These are phyloP conservation scores for Umimayanthus chanpuru DNA, from an alignment of 92 coral and sea anemone genomes.

Conservation along the genomic window DNA sequence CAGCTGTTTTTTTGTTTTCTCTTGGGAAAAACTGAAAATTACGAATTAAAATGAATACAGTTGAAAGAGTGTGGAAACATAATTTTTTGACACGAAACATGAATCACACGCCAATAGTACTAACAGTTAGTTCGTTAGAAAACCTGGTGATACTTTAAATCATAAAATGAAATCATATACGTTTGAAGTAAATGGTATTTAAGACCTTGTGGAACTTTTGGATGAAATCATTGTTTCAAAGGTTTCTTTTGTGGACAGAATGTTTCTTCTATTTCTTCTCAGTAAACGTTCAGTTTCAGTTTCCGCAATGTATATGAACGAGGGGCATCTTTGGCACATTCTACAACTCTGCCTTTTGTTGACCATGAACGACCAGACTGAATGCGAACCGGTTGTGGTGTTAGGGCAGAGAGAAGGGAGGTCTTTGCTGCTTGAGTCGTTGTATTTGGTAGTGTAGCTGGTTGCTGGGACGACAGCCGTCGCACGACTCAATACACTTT, in stretches of 20 bases:
- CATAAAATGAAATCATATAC: too few relatives aligned
- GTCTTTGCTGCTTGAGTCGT: constrained; percentile 35
- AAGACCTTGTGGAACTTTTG: too few relatives aligned
- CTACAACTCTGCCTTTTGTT: constrained; percentile 13
- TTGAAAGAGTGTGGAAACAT: too few relatives aligned
- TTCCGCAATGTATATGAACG: background rate
- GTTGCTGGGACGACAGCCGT: background rate
- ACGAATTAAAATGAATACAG: too few relatives aligned
- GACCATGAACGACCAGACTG: constrained; percentile 12
- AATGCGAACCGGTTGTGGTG: background rate
- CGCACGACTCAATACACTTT: background rate
- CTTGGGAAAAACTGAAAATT: too few relatives aligned
- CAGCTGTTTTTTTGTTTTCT: too few relatives aligned
- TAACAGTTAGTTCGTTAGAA: too few relatives aligned
- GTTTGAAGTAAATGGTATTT: too few relatives aligned
- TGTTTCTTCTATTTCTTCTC: background rate
- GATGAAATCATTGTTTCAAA: too few relatives aligned
- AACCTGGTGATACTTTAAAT: too few relatives aligned
- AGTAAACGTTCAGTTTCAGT: background rate
- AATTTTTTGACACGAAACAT: too few relatives aligned
- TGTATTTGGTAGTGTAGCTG: constrained; percentile 32
- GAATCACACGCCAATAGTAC: too few relatives aligned
- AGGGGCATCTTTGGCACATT: constrained; percentile 1
- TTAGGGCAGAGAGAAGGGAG: constrained; percentile 25
- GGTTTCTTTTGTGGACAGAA: background rate